Conservation (phyloP, 2,888 invertebrate genomes). For the Lepidochitona cinerea region DNA sequence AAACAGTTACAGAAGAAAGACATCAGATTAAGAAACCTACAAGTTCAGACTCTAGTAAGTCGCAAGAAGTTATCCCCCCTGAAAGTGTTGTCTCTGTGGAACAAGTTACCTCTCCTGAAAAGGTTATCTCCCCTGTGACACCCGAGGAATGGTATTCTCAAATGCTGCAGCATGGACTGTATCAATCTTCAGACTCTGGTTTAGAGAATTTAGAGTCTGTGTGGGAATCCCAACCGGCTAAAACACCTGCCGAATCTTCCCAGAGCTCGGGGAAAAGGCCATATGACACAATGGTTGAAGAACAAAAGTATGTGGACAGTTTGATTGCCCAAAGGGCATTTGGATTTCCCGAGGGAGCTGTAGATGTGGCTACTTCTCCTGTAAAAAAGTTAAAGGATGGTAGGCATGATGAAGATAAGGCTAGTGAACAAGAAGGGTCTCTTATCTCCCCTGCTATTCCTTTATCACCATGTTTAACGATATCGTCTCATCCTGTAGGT, state of each 20-base stretch:
- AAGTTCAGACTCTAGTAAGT: background rate
- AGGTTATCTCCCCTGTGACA: background rate
- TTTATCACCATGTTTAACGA: background rate
- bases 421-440: background rate
- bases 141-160: background rate
- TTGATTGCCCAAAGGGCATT: background rate
- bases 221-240: background rate
- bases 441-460: background rate
- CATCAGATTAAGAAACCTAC: background rate
- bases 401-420: background rate
- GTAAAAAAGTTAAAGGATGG: background rate
- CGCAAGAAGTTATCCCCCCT: background rate
- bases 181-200: background rate
- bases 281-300: background rate
- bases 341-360: background rate
- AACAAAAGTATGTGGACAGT: conserved; percentile 1
- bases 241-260: background rate
- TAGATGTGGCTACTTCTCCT: background rate
- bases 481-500: background rate
- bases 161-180: background rate
- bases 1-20: background rate
- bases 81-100: background rate
- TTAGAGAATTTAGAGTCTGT: background rate
- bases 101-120: background rate
- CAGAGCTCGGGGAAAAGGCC: background rate